phyloP scores from a whole-genome alignment of 2,797 vertebrate species.

The Xenopus petersii region DNA sequence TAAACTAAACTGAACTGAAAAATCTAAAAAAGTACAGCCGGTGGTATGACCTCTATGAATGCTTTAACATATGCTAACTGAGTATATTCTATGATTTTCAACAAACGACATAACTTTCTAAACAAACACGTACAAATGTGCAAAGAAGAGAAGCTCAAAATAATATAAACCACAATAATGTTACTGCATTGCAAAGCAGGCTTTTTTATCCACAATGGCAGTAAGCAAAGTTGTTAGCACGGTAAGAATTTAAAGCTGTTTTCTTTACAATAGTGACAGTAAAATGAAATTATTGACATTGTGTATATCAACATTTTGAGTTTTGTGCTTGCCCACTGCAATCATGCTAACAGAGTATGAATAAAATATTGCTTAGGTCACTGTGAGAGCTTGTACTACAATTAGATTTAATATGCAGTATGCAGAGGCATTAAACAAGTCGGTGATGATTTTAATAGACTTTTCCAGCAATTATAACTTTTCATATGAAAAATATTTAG shows the following conservation, averaged over 20 bases:
- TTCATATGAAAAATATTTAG: constrained; percentile 2
- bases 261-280: background rate
- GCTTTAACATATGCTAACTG: too few species aligned
- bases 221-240: background rate
- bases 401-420: constrained; percentile 12
- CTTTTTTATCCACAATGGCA: background rate
- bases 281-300: background rate
- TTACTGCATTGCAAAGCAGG: too few species aligned
- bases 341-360: background rate
- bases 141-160: too few species aligned
- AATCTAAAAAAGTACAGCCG: too few species aligned
- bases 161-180: too few species aligned
- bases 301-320: background rate
- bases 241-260: background rate
- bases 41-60: too few species aligned
- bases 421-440: constrained; percentile 7
- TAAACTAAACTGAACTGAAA: too few species aligned
- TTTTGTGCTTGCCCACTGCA: background rate
- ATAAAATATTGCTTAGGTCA: constrained; percentile 11
- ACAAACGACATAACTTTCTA: too few species aligned
- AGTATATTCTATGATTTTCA: too few species aligned
- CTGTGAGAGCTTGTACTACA: constrained; percentile 11
- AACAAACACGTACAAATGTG: too few species aligned
- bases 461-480: constrained; percentile 12
- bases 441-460: constrained; percentile 13